Evolutionary conservation across 2,113 vertebrate species (phyloP).

Genomic region (Australoheros scitulus): DNA sequence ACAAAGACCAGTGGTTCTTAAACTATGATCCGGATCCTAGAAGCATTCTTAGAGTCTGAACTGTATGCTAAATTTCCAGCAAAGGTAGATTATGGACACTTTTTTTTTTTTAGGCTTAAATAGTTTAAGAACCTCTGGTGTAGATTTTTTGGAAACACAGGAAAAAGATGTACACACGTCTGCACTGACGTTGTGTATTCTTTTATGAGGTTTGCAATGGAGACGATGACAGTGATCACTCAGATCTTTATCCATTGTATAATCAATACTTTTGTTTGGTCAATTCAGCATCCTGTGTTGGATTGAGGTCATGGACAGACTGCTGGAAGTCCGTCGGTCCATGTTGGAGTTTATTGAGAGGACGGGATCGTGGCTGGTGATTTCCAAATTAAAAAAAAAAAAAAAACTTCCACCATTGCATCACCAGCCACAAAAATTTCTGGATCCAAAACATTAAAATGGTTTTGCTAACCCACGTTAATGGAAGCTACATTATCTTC

Average conservation of each 20-base stretch:
- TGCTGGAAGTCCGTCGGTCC: conserved; percentile 79
- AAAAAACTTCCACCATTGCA: neutral
- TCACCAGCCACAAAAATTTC: neutral
- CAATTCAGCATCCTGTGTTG: conserved; percentile 79
- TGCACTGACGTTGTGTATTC: conserved; percentile 55
- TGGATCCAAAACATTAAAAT: neutral
- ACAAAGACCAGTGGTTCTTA: conserved; percentile 38
- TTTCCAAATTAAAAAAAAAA: neutral
- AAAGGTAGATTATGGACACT: neutral
- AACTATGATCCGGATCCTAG: neutral
- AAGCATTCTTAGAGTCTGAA: neutral
- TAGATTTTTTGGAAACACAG: neutral
- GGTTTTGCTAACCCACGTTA: neutral
- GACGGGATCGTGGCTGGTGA: neutral
- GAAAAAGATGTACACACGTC: conserved; percentile 70
- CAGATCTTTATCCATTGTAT: conserved; percentile 71
- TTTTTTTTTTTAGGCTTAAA: neutral
- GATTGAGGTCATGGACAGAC: conserved; percentile 85
- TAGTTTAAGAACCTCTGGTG: conserved; percentile 51
- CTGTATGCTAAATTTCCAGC: neutral
- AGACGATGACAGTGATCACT: conserved; percentile 1
- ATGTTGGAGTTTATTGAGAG: conserved; percentile 73
- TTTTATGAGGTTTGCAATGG: conserved; percentile 82
- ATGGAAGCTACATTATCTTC: neutral
- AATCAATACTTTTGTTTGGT: conserved; percentile 57